phyloP scores from a whole-genome alignment of 1,140 invertebrate species.

The Tetraneura akinire region DNA sequence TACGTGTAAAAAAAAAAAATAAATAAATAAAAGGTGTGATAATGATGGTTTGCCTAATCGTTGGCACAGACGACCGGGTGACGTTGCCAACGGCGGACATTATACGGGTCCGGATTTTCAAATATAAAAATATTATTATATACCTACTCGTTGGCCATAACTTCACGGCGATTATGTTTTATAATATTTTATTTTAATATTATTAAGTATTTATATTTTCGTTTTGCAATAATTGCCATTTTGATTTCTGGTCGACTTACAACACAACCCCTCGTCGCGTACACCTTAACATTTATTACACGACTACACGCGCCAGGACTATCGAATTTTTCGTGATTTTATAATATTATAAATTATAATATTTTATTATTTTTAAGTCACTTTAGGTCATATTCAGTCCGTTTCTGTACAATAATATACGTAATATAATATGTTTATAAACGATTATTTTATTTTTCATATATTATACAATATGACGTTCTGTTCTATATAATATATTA shows the following conservation, averaged over 20 bases:
- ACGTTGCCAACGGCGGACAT: conserved; percentile 40
- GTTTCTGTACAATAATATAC: too few species aligned
- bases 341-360: too few species aligned
- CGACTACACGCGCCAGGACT: too few species aligned
- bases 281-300: background rate
- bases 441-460: too few species aligned
- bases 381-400: too few species aligned
- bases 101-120: background rate
- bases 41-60: conserved; percentile 48
- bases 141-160: background rate
- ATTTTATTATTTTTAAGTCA: too few species aligned
- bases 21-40: conserved; percentile 36
- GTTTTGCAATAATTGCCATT: conserved; percentile 6
- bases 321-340: too few species aligned
- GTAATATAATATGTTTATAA: too few species aligned
- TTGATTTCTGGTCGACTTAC: background rate
- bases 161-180: background rate
- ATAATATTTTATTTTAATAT: background rate
- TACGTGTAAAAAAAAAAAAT: background rate
- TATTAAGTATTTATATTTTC: background rate
- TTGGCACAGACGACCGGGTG: conserved; percentile 46
- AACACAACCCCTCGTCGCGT: background rate
- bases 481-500: too few species aligned
- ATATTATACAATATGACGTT: too few species aligned
- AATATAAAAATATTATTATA: background rate